phyloP scores from a whole-genome alignment of 2,797 vertebrate species.

The Pseudochaenichthys georgianus region DNA sequence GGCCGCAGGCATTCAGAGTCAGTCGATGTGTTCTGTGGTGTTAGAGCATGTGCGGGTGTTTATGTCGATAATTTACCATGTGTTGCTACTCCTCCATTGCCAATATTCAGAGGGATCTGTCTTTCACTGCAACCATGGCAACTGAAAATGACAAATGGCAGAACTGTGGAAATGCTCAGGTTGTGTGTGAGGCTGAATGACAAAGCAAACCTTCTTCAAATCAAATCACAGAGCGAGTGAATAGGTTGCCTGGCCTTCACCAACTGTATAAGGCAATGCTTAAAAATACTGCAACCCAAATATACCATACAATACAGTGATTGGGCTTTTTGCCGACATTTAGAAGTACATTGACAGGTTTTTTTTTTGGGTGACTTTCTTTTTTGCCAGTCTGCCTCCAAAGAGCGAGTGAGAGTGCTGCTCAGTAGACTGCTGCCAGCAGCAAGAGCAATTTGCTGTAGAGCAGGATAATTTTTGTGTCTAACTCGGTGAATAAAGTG shows the following conservation, averaged over 20 bases:
- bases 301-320: not conserved
- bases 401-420: too few species aligned
- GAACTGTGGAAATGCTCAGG: conserved; percentile 66
- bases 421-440: too few species aligned
- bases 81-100: conserved; percentile 78
- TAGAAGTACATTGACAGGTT: too few species aligned
- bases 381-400: too few species aligned
- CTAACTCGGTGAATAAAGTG: too few species aligned
- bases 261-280: conserved; percentile 19
- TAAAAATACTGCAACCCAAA: conserved; percentile 6
- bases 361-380: too few species aligned
- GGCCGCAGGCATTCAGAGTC: conserved; percentile 65
- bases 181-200: conserved; percentile 59
- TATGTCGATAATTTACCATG: conserved; percentile 73
- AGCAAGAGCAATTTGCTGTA: too few species aligned
- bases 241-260: conserved; percentile 35
- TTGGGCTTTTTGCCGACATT: not conserved
- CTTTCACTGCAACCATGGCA: conserved; percentile 81
- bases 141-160: conserved; percentile 81
- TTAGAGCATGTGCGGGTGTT: conserved; percentile 74
- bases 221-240: conserved; percentile 48
- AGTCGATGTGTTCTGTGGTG: conserved; percentile 58
- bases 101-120: conserved; percentile 72
- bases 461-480: too few species aligned
- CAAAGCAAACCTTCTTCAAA: conserved; percentile 46